These are phyloP conservation scores for Ernsta delagoae DNA, from an alignment of 2,888 invertebrate genomes.

Conservation along the genomic window DNA sequence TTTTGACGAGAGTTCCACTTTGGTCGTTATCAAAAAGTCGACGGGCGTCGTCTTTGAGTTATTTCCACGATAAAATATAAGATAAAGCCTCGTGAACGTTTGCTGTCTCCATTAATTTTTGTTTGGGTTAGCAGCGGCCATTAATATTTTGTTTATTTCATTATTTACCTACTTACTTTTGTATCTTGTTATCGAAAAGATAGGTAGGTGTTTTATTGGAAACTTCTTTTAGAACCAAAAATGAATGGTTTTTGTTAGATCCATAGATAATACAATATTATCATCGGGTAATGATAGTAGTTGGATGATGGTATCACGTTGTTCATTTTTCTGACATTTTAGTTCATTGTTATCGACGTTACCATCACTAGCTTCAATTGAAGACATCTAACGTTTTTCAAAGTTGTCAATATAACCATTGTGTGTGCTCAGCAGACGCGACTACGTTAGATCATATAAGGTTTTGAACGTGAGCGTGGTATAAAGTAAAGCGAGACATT, in stretches of 20 bases:
- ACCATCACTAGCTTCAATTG: no score
- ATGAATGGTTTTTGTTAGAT: no score
- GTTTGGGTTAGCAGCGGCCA: background rate
- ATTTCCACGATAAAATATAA: slow-evolving; percentile 27
- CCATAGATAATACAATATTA: no score
- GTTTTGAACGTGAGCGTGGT: slow-evolving; percentile 25
- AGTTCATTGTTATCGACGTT: background rate
- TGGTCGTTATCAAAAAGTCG: slow-evolving; percentile 11
- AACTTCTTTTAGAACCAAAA: no score
- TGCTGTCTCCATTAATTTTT: background rate
- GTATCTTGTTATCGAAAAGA: background rate
- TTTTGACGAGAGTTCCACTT: slow-evolving; percentile 16
- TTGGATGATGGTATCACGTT: no score
- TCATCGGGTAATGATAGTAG: no score
- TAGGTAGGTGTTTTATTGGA: no score
- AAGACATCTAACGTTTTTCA: background rate
- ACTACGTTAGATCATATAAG: slow-evolving; percentile 18
- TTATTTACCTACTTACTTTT: background rate
- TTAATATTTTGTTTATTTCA: background rate
- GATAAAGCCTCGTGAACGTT: slow-evolving; percentile 9
- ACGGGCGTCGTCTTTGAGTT: slow-evolving; percentile 17
- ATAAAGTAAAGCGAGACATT: slow-evolving; percentile 9
- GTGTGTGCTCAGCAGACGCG: background rate
- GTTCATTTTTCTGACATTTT: background rate
- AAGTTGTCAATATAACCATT: slow-evolving; percentile 18